These are phyloP conservation scores for Notolabrus celidotus DNA, from an alignment of 2,797 vertebrate genomes.

Conservation along the genomic window DNA sequence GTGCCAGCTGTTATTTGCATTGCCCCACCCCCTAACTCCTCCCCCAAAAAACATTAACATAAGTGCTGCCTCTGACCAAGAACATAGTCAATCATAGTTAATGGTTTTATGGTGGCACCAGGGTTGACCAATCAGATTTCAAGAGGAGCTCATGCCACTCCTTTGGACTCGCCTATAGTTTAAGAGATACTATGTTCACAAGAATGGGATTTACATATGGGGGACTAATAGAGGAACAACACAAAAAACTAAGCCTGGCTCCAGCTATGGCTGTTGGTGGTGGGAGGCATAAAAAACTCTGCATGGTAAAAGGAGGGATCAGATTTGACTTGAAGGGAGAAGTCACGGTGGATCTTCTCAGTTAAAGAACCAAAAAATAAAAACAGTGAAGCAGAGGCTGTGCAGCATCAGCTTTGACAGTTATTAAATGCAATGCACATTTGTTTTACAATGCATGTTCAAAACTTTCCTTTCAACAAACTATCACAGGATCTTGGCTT, in stretches of 20 bases:
- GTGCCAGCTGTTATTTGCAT: too few species aligned
- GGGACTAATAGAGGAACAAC: background rate
- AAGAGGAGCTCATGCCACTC: too few species aligned
- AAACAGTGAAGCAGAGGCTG: background rate
- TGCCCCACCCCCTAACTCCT: too few species aligned
- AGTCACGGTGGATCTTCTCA: background rate
- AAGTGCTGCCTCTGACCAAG: too few species aligned
- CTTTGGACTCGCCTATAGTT: too few species aligned
- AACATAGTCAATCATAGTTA: too few species aligned
- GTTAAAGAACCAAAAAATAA: conserved; percentile 8
- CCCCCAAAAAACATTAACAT: too few species aligned
- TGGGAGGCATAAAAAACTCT: background rate
- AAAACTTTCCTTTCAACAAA: conserved; percentile 19
- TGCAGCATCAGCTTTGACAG: background rate
- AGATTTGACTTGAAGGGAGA: background rate
- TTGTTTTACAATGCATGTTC: conserved; percentile 16
- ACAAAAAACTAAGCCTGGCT: background rate
- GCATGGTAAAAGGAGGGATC: background rate
- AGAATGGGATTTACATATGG: too few species aligned
- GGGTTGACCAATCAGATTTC: too few species aligned
- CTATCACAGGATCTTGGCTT: conserved; percentile 17
- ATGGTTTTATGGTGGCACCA: too few species aligned
- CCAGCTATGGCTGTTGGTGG: background rate
- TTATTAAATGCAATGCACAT: conserved; percentile 1
- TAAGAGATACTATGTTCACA: too few species aligned